phyloP scores from a whole-genome alignment of 2,797 vertebrate species.

The Rhinoraja longicauda region DNA sequence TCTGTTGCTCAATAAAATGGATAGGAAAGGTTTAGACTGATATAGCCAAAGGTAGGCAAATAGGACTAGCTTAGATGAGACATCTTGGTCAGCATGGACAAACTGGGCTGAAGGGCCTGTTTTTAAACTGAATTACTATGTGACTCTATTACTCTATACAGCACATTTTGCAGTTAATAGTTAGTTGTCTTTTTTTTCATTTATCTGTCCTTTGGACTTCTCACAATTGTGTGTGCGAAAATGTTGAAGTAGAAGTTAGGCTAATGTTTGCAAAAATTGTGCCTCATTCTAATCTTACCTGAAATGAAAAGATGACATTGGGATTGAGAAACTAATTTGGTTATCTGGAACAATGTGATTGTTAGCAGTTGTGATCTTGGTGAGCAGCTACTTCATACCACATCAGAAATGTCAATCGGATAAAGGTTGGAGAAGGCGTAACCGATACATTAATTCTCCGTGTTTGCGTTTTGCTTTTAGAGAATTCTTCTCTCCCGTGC shows the following conservation, averaged over 20 bases:
- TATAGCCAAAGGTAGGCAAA: too few relatives aligned
- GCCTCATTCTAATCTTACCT: not conserved
- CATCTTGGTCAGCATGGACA: too few relatives aligned
- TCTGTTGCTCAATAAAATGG: not conserved
- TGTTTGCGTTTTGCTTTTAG: constrained; percentile 54
- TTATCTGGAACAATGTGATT: not conserved
- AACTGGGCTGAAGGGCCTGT: too few relatives aligned
- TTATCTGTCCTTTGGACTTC: not conserved
- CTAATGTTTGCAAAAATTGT: too few relatives aligned
- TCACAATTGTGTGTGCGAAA: not conserved
- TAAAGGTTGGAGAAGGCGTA: not conserved
- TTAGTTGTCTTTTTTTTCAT: not conserved
- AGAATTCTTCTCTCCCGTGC: constrained; percentile 87
- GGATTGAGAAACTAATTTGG: not conserved
- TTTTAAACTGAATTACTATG: too few relatives aligned
- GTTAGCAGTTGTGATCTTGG: not conserved
- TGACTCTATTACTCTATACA: too few relatives aligned
- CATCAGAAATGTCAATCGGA: not conserved
- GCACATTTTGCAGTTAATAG: too few relatives aligned
- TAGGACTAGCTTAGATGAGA: too few relatives aligned
- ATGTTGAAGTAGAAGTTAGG: not conserved
- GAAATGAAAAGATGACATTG: not conserved
- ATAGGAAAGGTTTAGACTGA: too few relatives aligned
- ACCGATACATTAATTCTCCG: not conserved
- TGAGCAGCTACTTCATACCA: not conserved